Base-by-base conservation (phyloP, 2,113 vertebrate genomes). In the Hyperoodon ampullatus region DNA sequence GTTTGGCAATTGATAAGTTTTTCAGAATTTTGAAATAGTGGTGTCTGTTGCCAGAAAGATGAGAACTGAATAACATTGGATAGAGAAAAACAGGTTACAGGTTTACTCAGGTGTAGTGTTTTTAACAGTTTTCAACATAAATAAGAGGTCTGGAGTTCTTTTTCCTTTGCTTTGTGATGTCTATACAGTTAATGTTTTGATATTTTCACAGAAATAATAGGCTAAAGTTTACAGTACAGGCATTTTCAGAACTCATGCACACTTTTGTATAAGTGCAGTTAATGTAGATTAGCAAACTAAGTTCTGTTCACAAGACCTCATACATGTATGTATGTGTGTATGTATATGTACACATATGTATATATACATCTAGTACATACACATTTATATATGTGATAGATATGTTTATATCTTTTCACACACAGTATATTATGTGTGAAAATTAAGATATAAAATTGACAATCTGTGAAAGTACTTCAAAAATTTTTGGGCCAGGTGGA, bases 121-220 rank as follows among this genome's bases (percentile, higher is more conserved):
- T 96, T 94, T 94, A 21, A 21, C 83, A 74, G 33, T 88, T 47
- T 91, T 83, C 16, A 93, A 90, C 58, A 47, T 88, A 88, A 88
- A 53, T 7, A 1, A 44, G 9, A 71, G n/a, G 14, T 16, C 42
- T 74, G 16, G 58, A 66, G 8, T 24, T 33, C 15, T 58, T 74
- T 66, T 75, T 58, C 42, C 18, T 63, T 94, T 85, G 61, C 19
- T 39, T 95, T 4, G n/a, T 74, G 44, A 74, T 74, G 11, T 53
- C 58, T 83, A 65, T 60, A 53, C 19, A 92, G 74, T 42, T 61
- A 60, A 50, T 68, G 26, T 70, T 70, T 39, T 71, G 12, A 68
- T 61, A 60, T 86, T 15, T 44, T 74, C 18, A 77, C 50, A 53
- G 63, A 66, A 65, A 61, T 65, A 83, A 30, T 6, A 65, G 21